Conservation (phyloP, 35 echinoderm and acorn worm species). For the Heliocidaris erythrogramma region DNA sequence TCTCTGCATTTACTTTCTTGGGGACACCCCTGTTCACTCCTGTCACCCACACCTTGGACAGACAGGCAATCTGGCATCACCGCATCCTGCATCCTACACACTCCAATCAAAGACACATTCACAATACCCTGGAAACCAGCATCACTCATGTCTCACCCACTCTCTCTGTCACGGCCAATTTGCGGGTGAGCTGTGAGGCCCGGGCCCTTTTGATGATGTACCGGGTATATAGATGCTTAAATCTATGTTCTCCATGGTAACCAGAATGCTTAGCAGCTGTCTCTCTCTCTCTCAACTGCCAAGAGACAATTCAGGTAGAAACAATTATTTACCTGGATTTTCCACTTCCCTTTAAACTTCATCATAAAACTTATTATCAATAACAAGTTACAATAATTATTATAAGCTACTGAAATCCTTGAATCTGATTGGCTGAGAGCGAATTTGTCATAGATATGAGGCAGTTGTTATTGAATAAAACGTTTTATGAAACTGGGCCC, state of each 20-base stretch:
- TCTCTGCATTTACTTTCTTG: not conserved
- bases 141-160: not conserved
- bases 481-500: too few species aligned
- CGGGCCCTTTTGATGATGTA: not conserved
- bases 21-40: not conserved
- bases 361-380: too few species aligned
- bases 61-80: not conserved
- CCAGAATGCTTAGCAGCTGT: not conserved
- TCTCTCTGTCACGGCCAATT: slow-evolving; percentile 1
- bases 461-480: too few species aligned
- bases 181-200: not conserved
- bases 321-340: too few species aligned
- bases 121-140: slow-evolving; percentile 7
- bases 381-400: too few species aligned
- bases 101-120: slow-evolving; percentile 16
- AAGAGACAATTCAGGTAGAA: too few species aligned
- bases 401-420: too few species aligned
- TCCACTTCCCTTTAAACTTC: too few species aligned
- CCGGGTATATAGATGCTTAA: not conserved
- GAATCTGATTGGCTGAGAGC: too few species aligned
- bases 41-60: not conserved
- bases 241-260: not conserved
- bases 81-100: not conserved
- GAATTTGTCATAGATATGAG: too few species aligned
- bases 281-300: not conserved